Conservation (phyloP, 2,888 invertebrate genomes). For the Diplazon laetatorius region DNA sequence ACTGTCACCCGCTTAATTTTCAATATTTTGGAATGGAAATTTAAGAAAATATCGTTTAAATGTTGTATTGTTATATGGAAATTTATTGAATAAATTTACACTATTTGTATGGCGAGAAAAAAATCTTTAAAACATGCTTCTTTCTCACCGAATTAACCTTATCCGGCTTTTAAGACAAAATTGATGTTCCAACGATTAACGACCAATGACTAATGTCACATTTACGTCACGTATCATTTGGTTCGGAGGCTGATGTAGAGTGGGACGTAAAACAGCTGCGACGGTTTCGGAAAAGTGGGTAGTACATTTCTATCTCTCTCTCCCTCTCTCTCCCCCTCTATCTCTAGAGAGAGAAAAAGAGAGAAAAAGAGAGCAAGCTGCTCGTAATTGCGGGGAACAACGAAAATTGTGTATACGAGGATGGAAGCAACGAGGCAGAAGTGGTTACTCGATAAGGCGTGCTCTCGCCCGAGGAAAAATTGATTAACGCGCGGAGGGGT, state of each 20-base stretch:
- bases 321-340: slow-evolving; percentile 16
- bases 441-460: slow-evolving; percentile 57
- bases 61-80: no score
- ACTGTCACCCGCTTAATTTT: no score
- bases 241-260: slow-evolving; percentile 17
- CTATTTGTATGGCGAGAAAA: no score
- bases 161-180: no score
- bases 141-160: no score
- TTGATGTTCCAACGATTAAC: slow-evolving; percentile 48
- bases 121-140: no score
- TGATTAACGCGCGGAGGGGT: slow-evolving; percentile 71
- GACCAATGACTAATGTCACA: slow-evolving; percentile 55
- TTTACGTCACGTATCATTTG: slow-evolving; percentile 53
- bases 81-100: no score
- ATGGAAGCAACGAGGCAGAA: slow-evolving; percentile 54
- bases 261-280: slow-evolving; percentile 45
- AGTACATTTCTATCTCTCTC: background rate
- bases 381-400: slow-evolving; percentile 34
- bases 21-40: no score
- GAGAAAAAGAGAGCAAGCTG: no score
- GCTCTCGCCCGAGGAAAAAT: slow-evolving; percentile 74
- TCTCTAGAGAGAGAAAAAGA: no score
- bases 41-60: no score
- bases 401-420: slow-evolving; percentile 28
- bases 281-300: background rate